Evolutionary conservation across 1,140 invertebrate species (phyloP), one percentile per base, ranked within the genome.

Genomic region (Archegozetes longisetosus): DNA sequence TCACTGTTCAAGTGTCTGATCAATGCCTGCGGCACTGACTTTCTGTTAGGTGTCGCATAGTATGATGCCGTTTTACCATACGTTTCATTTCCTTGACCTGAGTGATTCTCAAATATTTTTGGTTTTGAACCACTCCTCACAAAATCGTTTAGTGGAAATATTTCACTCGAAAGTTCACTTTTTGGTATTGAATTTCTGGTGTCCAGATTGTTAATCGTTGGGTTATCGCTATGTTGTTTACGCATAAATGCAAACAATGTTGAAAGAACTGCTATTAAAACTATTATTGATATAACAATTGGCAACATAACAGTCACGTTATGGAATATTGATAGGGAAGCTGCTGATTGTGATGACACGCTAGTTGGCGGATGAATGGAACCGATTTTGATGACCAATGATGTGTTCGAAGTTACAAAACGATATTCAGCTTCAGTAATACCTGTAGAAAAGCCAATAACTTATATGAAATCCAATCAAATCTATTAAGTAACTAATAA

Each of bases 251-350:
- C 57, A 32, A 58, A 50, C 27, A 58, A 40, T 20, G 57, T 58
- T 2, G 47, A n/a, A 3, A 58, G 47, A 28, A 58, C 57, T 20
- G 62, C 60, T 3, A 63, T 28, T 0, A 66, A 25, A 9, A 66
- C 65, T 12, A 60, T 24, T 0, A 66, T 61, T 1, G 65, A 66
- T 49, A 66, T 63, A 4, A 63, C 51, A 2, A 66, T 62, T 13
- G 65, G 65, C 4, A 66, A 40, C 17, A 64, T 22, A 23, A 66
- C 61, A 4, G 65, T 62, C 4, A 66, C 23, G 27, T 66, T 66
- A 14, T 58, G 58, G 47, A 53, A 50, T 50, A 49, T 9, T 28
- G 27, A 0, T 50, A 47, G 0, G 60, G 61, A 13, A 40, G 46
- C n/a, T 46, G 50, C 9, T 26, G 23, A 59, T 13, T 60, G 27